Evolutionary conservation across 2,113 vertebrate species (phyloP).

Genomic region (Zosterops lateralis): DNA sequence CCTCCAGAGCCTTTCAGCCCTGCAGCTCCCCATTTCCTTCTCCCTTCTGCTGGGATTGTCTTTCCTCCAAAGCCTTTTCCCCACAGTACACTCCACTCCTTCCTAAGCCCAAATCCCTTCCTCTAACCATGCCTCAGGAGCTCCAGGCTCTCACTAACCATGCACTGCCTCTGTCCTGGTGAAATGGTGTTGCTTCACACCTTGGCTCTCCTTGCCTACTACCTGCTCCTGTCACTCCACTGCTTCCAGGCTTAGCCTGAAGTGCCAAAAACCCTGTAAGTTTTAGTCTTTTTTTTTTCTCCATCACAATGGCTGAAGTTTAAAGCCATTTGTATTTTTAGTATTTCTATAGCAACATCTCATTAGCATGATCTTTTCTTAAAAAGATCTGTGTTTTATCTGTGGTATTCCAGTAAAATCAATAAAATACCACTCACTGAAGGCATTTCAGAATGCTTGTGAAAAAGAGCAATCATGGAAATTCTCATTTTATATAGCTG

Average conservation of each 20-base stretch:
- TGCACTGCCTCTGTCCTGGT: neutral
- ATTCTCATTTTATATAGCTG: neutral
- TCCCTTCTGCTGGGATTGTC: neutral
- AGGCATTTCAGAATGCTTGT: neutral
- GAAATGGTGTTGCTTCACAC: neutral
- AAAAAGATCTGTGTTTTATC: neutral
- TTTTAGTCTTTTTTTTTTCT: neutral
- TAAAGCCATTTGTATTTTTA: neutral
- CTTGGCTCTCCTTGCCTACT: neutral
- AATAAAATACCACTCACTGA: neutral
- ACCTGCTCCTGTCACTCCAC: neutral
- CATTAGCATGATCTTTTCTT: neutral
- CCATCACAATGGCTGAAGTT: neutral
- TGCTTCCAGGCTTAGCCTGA: neutral
- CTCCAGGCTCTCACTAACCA: neutral
- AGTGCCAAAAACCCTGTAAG: neutral
- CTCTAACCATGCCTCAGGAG: neutral
- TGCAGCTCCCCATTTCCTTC: neutral
- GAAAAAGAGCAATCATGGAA: neutral
- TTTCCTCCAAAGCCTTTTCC: neutral
- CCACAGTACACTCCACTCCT: neutral
- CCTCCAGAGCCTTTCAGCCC: neutral
- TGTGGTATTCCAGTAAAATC: neutral
- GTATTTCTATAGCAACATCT: conserved; percentile 16
- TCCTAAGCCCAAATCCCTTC: neutral